These are phyloP conservation scores for Heterodera carotae DNA, from an alignment of 1,140 invertebrate species.

Conservation along the genomic window DNA sequence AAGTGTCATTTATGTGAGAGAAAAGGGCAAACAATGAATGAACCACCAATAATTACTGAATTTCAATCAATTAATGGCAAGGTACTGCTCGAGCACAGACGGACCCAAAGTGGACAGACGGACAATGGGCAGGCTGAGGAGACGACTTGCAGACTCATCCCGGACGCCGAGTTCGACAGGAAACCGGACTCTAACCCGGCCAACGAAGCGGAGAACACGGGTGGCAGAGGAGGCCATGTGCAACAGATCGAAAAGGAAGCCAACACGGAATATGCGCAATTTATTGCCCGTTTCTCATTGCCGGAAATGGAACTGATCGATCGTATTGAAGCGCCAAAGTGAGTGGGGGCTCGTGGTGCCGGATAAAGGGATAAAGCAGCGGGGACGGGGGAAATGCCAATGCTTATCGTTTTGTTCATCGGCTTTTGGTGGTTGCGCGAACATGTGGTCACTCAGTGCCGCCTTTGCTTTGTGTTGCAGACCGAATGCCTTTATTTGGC, in stretches of 20 bases:
- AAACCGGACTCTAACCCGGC: not conserved
- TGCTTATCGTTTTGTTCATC: not conserved
- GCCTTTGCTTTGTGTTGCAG: slow-evolving; percentile 37
- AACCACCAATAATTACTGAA: too few relatives aligned
- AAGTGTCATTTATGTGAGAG: slow-evolving; percentile 10
- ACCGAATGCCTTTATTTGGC: slow-evolving; percentile 53
- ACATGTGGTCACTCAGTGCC: slow-evolving; percentile 43
- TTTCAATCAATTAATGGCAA: not conserved
- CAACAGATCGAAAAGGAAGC: slow-evolving; percentile 4
- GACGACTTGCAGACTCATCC: not conserved
- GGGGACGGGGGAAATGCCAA: not conserved
- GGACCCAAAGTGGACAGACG: not conserved
- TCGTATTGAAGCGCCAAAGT: slow-evolving; percentile 45
- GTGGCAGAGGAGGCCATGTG: not conserved
- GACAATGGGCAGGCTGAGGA: not conserved
- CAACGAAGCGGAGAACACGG: not conserved
- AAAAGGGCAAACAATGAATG: not conserved
- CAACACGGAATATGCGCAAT: not conserved
- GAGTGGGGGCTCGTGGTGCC: not conserved
- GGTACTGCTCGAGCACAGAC: slow-evolving; percentile 18
- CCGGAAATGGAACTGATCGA: slow-evolving; percentile 32
- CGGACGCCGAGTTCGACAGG: slow-evolving; percentile 23
- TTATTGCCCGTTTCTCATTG: slow-evolving; percentile 30
- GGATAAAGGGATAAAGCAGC: too few relatives aligned
- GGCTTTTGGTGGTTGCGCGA: slow-evolving; percentile 21